phyloP scores from a whole-genome alignment of 2,113 vertebrate genomes.

The Hippopotamus amphibius region DNA sequence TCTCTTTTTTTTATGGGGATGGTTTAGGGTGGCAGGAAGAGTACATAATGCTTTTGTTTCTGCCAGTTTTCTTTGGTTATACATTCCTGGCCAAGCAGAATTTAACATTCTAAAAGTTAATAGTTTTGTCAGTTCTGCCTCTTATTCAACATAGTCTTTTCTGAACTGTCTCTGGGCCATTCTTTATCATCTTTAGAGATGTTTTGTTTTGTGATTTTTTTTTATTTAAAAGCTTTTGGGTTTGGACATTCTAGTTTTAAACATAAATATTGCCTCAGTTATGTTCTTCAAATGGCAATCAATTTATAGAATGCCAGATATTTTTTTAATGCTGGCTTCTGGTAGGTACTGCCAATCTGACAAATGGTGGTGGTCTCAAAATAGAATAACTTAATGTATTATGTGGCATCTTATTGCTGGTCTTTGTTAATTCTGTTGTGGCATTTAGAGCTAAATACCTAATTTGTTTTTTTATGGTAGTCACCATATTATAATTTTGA shows the following conservation, averaged over 20 bases:
- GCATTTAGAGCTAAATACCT: background rate
- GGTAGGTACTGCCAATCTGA: slow-evolving; percentile 15
- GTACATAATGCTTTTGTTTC: slow-evolving; percentile 36
- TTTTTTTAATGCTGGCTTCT: background rate
- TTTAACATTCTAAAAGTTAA: slow-evolving; percentile 47
- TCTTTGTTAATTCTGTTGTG: slow-evolving; percentile 50
- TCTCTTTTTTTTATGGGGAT: background rate
- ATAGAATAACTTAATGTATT: slow-evolving; percentile 41
- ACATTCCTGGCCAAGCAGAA: slow-evolving; percentile 7
- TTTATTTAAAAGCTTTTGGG: slow-evolving; percentile 23
- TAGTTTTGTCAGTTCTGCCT: background rate
- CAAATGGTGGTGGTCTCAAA: slow-evolving; percentile 33
- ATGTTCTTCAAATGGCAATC: slow-evolving; percentile 27
- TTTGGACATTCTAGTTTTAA: slow-evolving; percentile 54
- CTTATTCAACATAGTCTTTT: slow-evolving; percentile 37
- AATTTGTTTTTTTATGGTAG: background rate
- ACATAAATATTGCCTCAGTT: background rate
- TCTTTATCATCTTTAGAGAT: slow-evolving; percentile 36
- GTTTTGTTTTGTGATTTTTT: slow-evolving; percentile 37
- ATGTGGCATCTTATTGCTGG: slow-evolving; percentile 30
- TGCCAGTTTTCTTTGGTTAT: slow-evolving; percentile 15
- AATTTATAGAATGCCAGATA: slow-evolving; percentile 23
- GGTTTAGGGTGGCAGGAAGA: background rate
- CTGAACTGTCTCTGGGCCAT: background rate
- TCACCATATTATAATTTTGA: slow-evolving; percentile 63